Evolutionary conservation across 2,113 vertebrate species (phyloP), one percentile per base, ranked within the genome.

Genomic region (Hipposideros armiger): DNA sequence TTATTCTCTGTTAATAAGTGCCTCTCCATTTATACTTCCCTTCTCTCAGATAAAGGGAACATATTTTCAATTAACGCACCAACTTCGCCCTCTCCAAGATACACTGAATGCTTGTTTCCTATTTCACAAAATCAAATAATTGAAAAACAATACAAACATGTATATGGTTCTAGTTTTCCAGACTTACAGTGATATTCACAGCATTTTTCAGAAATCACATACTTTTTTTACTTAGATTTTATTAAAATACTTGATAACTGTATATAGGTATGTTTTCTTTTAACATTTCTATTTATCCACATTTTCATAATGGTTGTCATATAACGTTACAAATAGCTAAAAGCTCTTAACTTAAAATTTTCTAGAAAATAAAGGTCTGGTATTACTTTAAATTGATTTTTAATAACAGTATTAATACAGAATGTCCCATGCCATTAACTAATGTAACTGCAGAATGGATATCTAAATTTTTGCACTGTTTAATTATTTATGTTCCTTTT

Each of bases 11-110:
- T 0, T 56, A 98, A 97, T 96, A 98, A 98, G 94, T 97, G 4
- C 20, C 77, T 90, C 96, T 98, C 87, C 95, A 95, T 98, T 97
- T 90, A 64, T n/a, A 60, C 80, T 89, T 17, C 54, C 72, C 69
- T 96, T 95, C 69, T 84, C 96, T 97, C 97, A 93, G 81, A 96
- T 1, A 56, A 94, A 97, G 82, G 83, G 72, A 80, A 94, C 90
- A 78, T 15, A 90, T 97, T 95, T 90, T 97, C 97, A 98, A 95
- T 95, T 94, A 98, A 97, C 73, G 94, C 90, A 96, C 87, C 81
- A 90, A 96, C 73, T 96, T 97, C 97, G 94, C 36, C 93, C 0
- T 54, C 58, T 97, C 83, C 54, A 97, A 87, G 3, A 16, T 94
- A 98, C 91, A 98, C 97, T 66, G 95, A 97, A 95, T 94, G 56